Percentiles rank a stretch among this genome's conserved stretches.
phyloP scores from a whole-genome alignment of 2,888 invertebrate species.

The Plagodis pulveraria region DNA sequence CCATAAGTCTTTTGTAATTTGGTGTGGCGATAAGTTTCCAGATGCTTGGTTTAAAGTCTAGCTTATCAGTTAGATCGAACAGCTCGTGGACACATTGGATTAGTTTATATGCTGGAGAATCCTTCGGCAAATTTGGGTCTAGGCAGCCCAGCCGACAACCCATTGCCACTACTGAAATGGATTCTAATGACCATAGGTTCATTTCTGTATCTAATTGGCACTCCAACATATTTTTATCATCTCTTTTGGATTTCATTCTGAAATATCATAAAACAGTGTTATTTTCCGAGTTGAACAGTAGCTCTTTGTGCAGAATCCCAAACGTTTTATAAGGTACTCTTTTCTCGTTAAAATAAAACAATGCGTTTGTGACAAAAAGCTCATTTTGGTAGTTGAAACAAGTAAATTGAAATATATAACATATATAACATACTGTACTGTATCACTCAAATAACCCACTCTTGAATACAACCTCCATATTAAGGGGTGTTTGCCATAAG shows the following conservation, averaged over 20 bases:
- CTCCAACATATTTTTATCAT: constrained; percentile 81
- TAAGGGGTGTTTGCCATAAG: too few species aligned
- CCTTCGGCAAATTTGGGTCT: background rate
- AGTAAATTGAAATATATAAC: too few species aligned
- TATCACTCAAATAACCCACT: too few species aligned
- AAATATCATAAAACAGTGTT: background rate
- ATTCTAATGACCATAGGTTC: background rate
- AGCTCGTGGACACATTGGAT: background rate
- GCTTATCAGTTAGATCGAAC: background rate
- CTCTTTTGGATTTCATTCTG: constrained; percentile 80
- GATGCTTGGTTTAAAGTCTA: background rate
- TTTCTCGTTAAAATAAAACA: background rate
- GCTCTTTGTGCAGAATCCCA: too few species aligned
- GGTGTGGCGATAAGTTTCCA: background rate
- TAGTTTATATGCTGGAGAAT: background rate
- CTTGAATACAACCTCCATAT: too few species aligned
- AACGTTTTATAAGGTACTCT: too few species aligned
- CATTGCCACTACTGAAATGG: background rate
- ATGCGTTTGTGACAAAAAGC: too few species aligned
- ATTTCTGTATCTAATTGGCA: constrained; percentile 47
- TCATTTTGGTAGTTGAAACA: too few species aligned
- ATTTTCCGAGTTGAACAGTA: background rate
- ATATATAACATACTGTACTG: too few species aligned
- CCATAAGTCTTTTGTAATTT: background rate
- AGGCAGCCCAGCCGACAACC: background rate